Percentiles rank a stretch among this genome's conserved stretches.
These are phyloP conservation scores for Actinia equina DNA, from an alignment of 64 coral and sea anemone genomes.

Conservation along the genomic window DNA sequence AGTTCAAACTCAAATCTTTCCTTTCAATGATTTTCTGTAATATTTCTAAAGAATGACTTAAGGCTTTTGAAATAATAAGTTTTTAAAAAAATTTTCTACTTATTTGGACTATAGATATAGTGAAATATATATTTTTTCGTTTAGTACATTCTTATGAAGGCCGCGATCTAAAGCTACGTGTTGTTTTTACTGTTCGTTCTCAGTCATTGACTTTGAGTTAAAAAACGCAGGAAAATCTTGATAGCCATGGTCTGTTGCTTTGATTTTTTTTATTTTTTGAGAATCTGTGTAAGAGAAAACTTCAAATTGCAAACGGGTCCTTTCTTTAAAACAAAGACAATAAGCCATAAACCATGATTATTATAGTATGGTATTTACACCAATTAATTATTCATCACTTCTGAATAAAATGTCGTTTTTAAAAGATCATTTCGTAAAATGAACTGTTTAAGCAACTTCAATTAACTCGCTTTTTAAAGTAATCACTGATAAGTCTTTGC, in stretches of 20 bases:
- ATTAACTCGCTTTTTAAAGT: background rate
- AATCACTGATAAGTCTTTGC: background rate
- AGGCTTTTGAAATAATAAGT: background rate
- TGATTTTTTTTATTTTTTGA: background rate
- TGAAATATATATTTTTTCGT: background rate
- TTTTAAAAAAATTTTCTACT: background rate
- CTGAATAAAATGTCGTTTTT: conserved; percentile 20
- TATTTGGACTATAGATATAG: background rate
- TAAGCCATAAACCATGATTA: conserved; percentile 3
- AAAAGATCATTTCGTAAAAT: conserved; percentile 2
- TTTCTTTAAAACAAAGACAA: background rate
- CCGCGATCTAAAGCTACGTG: background rate
- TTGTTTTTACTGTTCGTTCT: background rate
- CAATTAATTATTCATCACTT: conserved; percentile 13
- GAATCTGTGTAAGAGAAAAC: background rate
- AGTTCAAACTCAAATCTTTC: conserved; percentile 1
- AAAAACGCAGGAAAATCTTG: background rate
- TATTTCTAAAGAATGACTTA: background rate
- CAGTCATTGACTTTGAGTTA: background rate
- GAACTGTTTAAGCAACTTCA: background rate
- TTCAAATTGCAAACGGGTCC: background rate
- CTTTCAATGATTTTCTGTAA: background rate
- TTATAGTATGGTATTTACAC: conserved; percentile 7
- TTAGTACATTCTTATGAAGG: background rate
- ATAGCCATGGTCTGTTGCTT: background rate